Evolutionary conservation across 2,113 vertebrate species (phyloP), one percentile per base, ranked within the genome.

Genomic region (Eurystomus gularis): DNA sequence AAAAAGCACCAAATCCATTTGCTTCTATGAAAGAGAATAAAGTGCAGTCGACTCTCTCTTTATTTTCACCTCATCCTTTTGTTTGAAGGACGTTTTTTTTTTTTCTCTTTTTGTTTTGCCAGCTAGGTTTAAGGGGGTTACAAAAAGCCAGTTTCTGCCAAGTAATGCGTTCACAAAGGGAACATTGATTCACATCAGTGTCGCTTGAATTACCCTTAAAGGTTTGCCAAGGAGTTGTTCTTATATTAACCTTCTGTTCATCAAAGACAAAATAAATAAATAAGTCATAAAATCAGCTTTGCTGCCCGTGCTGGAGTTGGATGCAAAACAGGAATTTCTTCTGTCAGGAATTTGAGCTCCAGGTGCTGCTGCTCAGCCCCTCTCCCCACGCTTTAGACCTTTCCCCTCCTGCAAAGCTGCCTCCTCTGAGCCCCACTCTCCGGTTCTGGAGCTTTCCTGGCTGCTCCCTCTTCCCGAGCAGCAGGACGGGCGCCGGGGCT

Each of bases 1-100:
- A 99, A 99, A 99, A 99, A 99, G 99, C 99, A 99, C 98, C 98
- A 98, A 99, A 99, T 99, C 99, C 99, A 99, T 99, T 99, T 99
- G 99, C 98, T 98, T 98, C 98, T 98, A 98, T 99, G 98, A 99
- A 98, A 99, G 98, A 97, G 99, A 99, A 98, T 99, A 98, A 98
- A 99, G 98, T 98, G 98, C 98, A 98, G 98, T 98, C 98, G 83
- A 96, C 96, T 97, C 97, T 97, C 98, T 98, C 97, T 99, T 98
- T 99, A 98, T 99, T 99, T 99, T 99, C 99, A 99, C 99, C 99
- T 99, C 98, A 98, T 98, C 98, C 98, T 98, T 98, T 99, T 99
- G 99, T 99, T 99, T 99, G 99, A 99, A 99, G 99, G 99, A 98
- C 99, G 95, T 98, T 90, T 95, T 96, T 96, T 96, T 96, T 93